Conservation (phyloP, 2,113 vertebrate genomes). For the Leuciscus idus region DNA sequence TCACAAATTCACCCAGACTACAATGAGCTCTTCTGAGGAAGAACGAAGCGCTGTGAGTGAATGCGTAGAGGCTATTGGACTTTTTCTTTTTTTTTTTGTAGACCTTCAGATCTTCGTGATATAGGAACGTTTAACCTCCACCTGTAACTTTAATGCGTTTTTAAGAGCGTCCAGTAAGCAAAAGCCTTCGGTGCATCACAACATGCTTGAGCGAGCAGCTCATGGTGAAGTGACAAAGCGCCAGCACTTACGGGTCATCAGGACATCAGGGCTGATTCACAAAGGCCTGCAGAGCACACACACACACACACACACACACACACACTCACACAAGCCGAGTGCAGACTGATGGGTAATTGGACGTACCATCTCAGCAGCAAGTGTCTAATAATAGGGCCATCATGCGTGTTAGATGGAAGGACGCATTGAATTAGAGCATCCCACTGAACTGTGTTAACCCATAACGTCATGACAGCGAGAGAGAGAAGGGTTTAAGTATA, state of each 20-base stretch:
- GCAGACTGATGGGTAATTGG: constrained; percentile 47
- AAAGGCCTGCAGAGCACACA: constrained; percentile 18
- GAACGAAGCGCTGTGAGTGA: not conserved
- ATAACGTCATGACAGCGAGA: constrained; percentile 2
- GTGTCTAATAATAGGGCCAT: constrained; percentile 40
- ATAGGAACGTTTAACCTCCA: not conserved
- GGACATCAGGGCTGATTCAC: constrained; percentile 50
- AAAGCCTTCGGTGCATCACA: constrained; percentile 8
- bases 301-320: constrained; percentile 9
- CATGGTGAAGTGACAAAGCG: constrained; percentile 15
- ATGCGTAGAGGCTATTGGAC: too few relatives aligned
- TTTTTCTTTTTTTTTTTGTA: too few relatives aligned
- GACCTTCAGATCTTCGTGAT: not conserved
- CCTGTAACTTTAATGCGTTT: not conserved
- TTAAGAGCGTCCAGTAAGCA: not conserved
- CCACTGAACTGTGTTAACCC: constrained; percentile 39
- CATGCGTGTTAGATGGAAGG: constrained; percentile 18
- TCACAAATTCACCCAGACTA: not conserved
- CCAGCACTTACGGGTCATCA: constrained; percentile 42
- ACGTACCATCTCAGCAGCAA: constrained; percentile 36
- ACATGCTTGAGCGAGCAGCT: constrained; percentile 1
- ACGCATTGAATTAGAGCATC: constrained; percentile 29
- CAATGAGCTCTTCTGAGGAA: not conserved
- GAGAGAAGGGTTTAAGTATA: constrained; percentile 31
- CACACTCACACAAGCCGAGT: constrained; percentile 4